A percentile compares a stretch with the other conserved stretches of the same genome.
Evolutionary conservation across 1,140 invertebrate species (phyloP).

Genomic region (Tribolium castaneum): DNA sequence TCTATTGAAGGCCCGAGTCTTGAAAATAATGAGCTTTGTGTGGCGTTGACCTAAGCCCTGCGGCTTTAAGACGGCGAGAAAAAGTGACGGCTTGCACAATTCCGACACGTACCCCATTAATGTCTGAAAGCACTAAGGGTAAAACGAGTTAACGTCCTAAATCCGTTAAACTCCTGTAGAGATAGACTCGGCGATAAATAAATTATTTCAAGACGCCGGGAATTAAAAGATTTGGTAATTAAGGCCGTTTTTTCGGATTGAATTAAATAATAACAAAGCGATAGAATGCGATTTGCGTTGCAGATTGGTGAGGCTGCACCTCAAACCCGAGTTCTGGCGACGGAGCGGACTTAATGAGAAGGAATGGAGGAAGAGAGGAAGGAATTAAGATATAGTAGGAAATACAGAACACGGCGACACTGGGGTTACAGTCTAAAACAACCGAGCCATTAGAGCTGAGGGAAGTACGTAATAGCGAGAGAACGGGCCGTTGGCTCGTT

Average conservation of each 20-base stretch:
- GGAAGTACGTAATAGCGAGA: conserved; percentile 47
- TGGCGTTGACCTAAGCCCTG: conserved; percentile 45
- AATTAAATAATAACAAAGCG: conserved; percentile 5
- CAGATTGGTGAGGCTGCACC: conserved; percentile 46
- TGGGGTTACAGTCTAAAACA: conserved; percentile 52
- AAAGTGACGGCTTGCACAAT: conserved; percentile 53
- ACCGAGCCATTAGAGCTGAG: conserved; percentile 49
- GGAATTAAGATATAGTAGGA: conserved; percentile 55
- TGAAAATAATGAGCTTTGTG: conserved; percentile 21
- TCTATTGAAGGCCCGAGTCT: background rate
- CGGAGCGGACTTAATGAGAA: conserved; percentile 52
- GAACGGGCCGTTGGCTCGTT: conserved; percentile 44
- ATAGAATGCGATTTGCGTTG: conserved; percentile 38
- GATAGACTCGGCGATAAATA: conserved; percentile 49
- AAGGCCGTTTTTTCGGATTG: background rate
- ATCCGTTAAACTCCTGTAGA: conserved; percentile 51
- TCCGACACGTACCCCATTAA: conserved; percentile 57
- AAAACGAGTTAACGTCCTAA: conserved; percentile 51
- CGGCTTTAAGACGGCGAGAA: conserved; percentile 48
- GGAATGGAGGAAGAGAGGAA: conserved; percentile 52
- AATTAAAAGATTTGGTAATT: conserved; percentile 52
- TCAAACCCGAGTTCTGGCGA: conserved; percentile 29
- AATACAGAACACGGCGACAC: conserved; percentile 52
- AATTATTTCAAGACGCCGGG: conserved; percentile 47
- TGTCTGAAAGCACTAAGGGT: conserved; percentile 48